Evolutionary conservation across 1,140 invertebrate species (phyloP).

Genomic region (Cotesia glomerata): DNA sequence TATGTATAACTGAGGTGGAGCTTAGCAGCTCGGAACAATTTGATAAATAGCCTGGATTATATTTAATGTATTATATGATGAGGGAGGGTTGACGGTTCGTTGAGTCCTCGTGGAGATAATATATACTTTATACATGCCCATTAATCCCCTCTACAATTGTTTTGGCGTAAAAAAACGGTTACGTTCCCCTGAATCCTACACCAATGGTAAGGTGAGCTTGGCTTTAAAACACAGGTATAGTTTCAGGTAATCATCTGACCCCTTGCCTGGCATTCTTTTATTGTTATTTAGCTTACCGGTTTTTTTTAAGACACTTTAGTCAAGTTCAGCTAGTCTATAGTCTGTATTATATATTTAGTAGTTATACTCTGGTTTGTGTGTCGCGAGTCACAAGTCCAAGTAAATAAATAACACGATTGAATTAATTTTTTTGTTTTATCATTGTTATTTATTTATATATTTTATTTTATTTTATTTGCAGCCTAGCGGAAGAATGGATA

Average conservation of each 20-base stretch:
- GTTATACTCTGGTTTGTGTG: neutral
- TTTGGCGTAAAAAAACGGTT: slow-evolving; percentile 16
- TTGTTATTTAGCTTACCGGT: neutral
- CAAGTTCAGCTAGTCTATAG: too few relatives aligned
- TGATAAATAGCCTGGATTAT: too few relatives aligned
- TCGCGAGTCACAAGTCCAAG: slow-evolving; percentile 32
- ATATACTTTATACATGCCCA: neutral
- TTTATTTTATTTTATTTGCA: too few relatives aligned
- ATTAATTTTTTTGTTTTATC: neutral
- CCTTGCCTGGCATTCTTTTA: neutral
- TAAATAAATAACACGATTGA: too few relatives aligned
- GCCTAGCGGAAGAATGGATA: too few relatives aligned
- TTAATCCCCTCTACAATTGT: slow-evolving; percentile 16
- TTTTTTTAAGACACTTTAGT: too few relatives aligned
- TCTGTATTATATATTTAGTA: too few relatives aligned
- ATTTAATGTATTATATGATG: too few relatives aligned
- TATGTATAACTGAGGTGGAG: too few relatives aligned
- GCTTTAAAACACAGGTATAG: neutral
- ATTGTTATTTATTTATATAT: too few relatives aligned
- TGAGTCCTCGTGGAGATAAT: neutral
- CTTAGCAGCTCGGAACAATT: too few relatives aligned
- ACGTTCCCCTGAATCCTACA: slow-evolving; percentile 32
- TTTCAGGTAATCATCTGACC: slow-evolving; percentile 5
- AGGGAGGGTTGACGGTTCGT: too few relatives aligned
- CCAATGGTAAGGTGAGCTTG: slow-evolving; percentile 23